Evolutionary conservation across 2,888 invertebrate genomes (phyloP).

Genomic region (Drosophila pegasa): DNA sequence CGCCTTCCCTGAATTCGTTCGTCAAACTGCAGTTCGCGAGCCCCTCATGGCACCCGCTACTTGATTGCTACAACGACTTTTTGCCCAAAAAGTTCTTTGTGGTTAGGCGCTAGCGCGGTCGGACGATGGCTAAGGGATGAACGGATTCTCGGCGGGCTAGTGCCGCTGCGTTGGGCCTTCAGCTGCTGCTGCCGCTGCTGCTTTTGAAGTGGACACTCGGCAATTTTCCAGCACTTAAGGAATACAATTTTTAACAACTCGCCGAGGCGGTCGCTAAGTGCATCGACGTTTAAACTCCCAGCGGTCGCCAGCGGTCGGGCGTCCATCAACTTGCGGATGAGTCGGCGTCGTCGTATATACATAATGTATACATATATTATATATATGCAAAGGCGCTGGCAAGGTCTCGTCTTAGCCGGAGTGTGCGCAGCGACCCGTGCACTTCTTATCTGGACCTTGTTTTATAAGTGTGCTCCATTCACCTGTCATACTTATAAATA

Average conservation of each 20-base stretch:
- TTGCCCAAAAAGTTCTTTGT: conserved; percentile 73
- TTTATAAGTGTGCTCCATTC: conserved; percentile 14
- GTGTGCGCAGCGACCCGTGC: neutral
- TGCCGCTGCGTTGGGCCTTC: conserved; percentile 19
- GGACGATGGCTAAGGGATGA: conserved; percentile 32
- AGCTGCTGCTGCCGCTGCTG: conserved; percentile 17
- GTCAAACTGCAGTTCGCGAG: conserved; percentile 10
- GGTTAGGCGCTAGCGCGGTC: conserved; percentile 51
- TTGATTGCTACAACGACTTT: conserved; percentile 77
- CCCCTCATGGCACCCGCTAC: conserved; percentile 26
- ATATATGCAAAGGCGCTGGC: conserved; percentile 52
- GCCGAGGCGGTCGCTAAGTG: conserved; percentile 75
- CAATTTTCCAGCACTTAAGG: conserved; percentile 74
- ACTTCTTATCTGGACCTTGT: conserved; percentile 11
- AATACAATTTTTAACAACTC: conserved; percentile 77
- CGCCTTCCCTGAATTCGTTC: conserved; percentile 15
- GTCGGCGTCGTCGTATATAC: conserved; percentile 11
- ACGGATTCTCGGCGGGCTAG: conserved; percentile 55
- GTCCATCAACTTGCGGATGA: conserved; percentile 57
- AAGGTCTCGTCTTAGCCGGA: conserved; percentile 13
- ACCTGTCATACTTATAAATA: conserved; percentile 54
- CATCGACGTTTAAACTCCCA: conserved; percentile 74
- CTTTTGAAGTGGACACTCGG: conserved; percentile 70
- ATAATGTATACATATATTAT: neutral
- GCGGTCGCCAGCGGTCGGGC: conserved; percentile 33